Base-by-base conservation (phyloP, 2,888 invertebrate genomes). In the Diloba caeruleocephala region DNA sequence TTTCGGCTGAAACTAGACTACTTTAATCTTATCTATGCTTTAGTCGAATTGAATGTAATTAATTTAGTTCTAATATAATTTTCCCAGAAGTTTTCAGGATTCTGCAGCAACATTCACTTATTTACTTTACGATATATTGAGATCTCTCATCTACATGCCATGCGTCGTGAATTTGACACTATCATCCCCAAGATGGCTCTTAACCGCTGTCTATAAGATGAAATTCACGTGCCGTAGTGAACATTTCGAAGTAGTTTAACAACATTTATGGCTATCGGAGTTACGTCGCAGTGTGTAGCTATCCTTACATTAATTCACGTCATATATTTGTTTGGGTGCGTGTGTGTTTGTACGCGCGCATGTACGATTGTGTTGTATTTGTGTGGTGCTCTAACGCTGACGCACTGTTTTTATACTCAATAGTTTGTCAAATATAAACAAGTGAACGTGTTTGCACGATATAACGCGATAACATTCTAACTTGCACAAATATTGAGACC, bases 341-440 rank as follows among this genome's bases (percentile, higher is more conserved):
- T 1, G 10, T 12, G 6, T 0, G 8, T 25, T 3, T 1, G 17
- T 14, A 4, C 12, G 26, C 10, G 9, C 19, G 19, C 9, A 2
- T 12, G 9, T n/a, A n/a, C n/a, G n/a, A n/a, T n/a, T n/a, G n/a
- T n/a, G n/a, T n/a, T 17, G 39, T 46, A 41, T 36, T 34, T 37
- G 28, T 8, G 6, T 19, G 42, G 28, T 12, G 37, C n/a, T 42
- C 21, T 28, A 32, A 4, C 5, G 12, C 4, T 17, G 28, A 34
- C 29, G 19, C 36, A 38, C 21, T 31, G 60, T 53, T 60, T 59
- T 60, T 53, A 53, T 33, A 26, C 43, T 36, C 53, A 43, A 60
- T 48, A 48, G 43, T 43, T 45, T 10, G 42, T 48, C 53, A 46
- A 60, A 60, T 38, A 21, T 21, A 53, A 36, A 39, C 42, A 52